Evolutionary conservation across 2,888 invertebrate species (phyloP).

Genomic region (Agrotis exclamationis): DNA sequence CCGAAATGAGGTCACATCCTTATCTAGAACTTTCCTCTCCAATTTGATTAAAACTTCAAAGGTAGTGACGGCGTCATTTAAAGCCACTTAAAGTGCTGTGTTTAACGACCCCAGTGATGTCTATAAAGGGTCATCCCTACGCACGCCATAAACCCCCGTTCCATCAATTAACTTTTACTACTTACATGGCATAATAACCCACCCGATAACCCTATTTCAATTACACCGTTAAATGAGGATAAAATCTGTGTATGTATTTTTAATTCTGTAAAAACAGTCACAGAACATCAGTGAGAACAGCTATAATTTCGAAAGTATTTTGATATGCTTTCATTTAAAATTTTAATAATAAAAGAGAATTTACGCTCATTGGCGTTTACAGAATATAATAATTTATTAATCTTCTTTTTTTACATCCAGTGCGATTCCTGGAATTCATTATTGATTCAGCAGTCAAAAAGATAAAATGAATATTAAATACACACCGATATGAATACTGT

Average conservation of each 20-base stretch:
- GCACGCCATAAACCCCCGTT: slow-evolving; percentile 50
- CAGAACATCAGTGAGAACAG: too few species aligned
- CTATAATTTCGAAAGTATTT: too few species aligned
- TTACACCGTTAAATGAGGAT: slow-evolving; percentile 30
- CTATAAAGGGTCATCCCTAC: slow-evolving; percentile 52
- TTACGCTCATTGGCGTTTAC: too few species aligned
- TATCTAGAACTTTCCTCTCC: slow-evolving; percentile 20
- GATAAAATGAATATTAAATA: too few species aligned
- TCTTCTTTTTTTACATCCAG: too few species aligned
- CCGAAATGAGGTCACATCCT: neutral
- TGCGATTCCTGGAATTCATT: too few species aligned
- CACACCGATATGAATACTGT: too few species aligned
- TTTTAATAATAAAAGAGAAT: too few species aligned
- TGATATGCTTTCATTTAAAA: too few species aligned
- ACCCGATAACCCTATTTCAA: slow-evolving; percentile 48
- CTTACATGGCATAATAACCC: slow-evolving; percentile 56
- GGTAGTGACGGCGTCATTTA: slow-evolving; percentile 38
- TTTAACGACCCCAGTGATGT: slow-evolving; percentile 57
- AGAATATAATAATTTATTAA: too few species aligned
- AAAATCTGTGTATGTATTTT: slow-evolving; percentile 1
- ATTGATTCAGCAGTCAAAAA: too few species aligned
- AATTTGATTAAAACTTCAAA: slow-evolving; percentile 52
- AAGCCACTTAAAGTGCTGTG: slow-evolving; percentile 52
- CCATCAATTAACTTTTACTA: slow-evolving; percentile 60
- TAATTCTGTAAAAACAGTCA: neutral